These are phyloP conservation scores for Ochropleura leucogaster DNA, from an alignment of 2,888 invertebrate species.

Conservation along the genomic window DNA sequence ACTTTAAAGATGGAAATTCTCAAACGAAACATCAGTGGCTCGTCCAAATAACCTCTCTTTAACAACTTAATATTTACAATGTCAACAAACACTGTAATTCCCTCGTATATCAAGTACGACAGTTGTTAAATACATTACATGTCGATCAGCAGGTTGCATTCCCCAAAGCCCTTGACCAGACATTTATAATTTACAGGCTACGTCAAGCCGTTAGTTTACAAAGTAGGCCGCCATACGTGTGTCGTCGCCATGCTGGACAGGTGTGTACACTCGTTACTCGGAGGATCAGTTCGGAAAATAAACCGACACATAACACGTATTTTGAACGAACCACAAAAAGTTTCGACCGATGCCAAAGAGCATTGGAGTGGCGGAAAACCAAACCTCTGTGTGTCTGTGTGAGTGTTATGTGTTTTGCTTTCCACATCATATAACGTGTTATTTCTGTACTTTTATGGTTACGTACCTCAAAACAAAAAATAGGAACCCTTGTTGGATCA, in stretches of 20 bases:
- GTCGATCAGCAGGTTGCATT: slow-evolving; percentile 32
- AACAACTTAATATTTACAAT: not conserved
- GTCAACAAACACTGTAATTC: not conserved
- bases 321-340: slow-evolving; percentile 14
- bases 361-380: slow-evolving; percentile 4
- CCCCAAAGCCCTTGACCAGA: slow-evolving; percentile 28
- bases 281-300: slow-evolving; percentile 38
- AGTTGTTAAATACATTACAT: slow-evolving; percentile 20
- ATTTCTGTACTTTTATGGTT: not conserved
- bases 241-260: slow-evolving; percentile 30
- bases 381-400: not conserved
- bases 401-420: slow-evolving; percentile 11
- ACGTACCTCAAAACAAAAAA: too few species aligned
- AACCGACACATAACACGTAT: slow-evolving; percentile 31
- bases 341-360: not conserved
- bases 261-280: slow-evolving; percentile 54
- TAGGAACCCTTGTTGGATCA: too few species aligned
- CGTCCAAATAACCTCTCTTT: not conserved
- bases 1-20: not conserved
- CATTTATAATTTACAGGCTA: slow-evolving; percentile 49
- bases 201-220: slow-evolving; percentile 29
- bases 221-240: slow-evolving; percentile 32
- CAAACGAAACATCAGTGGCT: not conserved
- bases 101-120: slow-evolving; percentile 11
- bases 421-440: not conserved